These are phyloP conservation scores for Mormyrus lacerda DNA, from an alignment of 2,113 vertebrate species.

Conservation along the genomic window DNA sequence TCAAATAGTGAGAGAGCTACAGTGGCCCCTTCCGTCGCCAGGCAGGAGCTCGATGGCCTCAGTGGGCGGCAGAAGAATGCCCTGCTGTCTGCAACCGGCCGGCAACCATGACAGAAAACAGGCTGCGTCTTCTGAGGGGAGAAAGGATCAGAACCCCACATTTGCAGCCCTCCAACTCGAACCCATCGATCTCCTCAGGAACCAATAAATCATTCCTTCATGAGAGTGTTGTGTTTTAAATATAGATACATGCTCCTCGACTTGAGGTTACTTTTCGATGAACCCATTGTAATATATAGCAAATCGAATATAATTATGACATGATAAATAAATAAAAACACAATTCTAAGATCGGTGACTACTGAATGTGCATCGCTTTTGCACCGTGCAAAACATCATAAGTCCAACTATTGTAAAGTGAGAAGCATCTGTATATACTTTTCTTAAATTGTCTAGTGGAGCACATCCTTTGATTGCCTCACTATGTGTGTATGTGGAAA, in stretches of 20 bases:
- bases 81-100: constrained; percentile 30
- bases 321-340: background rate
- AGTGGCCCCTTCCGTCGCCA: background rate
- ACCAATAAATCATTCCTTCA: constrained; percentile 39
- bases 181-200: constrained; percentile 55
- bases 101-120: constrained; percentile 44
- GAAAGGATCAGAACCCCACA: constrained; percentile 45
- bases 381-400: background rate
- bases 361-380: background rate
- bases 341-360: background rate
- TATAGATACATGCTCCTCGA: background rate
- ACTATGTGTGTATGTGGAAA: background rate
- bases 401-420: background rate
- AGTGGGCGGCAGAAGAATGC: background rate
- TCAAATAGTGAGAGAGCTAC: background rate
- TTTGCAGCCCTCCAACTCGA: constrained; percentile 50
- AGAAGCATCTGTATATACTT: background rate
- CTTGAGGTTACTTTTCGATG: background rate
- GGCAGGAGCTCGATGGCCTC: background rate
- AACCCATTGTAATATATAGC: background rate
- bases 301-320: constrained; percentile 9
- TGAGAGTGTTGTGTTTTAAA: constrained; percentile 20
- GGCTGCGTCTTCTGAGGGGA: constrained; percentile 40
- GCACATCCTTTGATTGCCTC: background rate
- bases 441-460: background rate